Conservation (phyloP, 1,140 invertebrate genomes). For the Cataglyphis hispanica region DNA sequence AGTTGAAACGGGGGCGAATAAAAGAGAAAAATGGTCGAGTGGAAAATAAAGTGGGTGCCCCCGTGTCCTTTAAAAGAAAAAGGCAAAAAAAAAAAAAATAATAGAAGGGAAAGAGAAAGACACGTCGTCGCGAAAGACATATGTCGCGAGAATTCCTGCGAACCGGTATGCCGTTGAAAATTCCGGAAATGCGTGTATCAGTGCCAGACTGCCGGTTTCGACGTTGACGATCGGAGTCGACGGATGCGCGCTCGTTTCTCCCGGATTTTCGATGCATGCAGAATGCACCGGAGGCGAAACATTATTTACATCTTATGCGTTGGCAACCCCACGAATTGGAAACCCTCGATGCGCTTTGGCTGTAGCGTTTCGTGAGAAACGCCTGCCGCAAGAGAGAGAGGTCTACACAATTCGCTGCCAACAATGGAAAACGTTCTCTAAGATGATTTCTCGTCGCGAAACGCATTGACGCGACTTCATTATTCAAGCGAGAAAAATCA, state of each 20-base stretch:
- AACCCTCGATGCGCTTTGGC: constrained; percentile 36
- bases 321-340: constrained; percentile 27
- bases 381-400: constrained; percentile 48
- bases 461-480: constrained; percentile 20
- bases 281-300: constrained; percentile 35
- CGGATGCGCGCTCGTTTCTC: constrained; percentile 14
- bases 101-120: background rate
- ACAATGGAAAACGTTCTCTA: constrained; percentile 15
- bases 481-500: background rate
- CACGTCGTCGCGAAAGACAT: constrained; percentile 29
- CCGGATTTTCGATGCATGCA: constrained; percentile 43
- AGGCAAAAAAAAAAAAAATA: too few species aligned
- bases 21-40: constrained; percentile 42
- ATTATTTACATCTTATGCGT: constrained; percentile 62
- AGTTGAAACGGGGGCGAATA: background rate
- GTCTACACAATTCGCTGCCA: background rate
- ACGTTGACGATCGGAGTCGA: constrained; percentile 47
- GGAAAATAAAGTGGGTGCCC: constrained; percentile 26
- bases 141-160: constrained; percentile 39
- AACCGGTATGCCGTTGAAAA: constrained; percentile 34
- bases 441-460: background rate
- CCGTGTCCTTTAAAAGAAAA: background rate
- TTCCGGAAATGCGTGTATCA: constrained; percentile 51
- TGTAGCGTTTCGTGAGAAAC: constrained; percentile 59
- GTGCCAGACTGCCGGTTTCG: constrained; percentile 3